phyloP scores from a whole-genome alignment of 2,113 vertebrate genomes.

The Varanus salvator region DNA sequence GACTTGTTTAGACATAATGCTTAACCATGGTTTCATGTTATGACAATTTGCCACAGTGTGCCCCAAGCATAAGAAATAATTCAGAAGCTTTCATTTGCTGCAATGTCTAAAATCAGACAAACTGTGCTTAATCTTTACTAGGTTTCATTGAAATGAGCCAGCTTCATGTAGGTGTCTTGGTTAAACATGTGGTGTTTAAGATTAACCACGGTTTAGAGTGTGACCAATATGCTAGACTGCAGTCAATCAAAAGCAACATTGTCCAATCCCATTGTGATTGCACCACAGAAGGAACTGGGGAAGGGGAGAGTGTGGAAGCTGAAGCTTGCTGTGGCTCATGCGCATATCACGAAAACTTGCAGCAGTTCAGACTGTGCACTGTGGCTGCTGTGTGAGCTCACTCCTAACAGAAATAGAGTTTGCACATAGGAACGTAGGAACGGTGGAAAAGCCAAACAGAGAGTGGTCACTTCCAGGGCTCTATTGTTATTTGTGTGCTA shows the following conservation, averaged over 20 bases:
- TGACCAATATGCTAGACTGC: too few relatives aligned
- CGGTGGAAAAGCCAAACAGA: neutral
- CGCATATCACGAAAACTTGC: neutral
- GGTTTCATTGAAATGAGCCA: too few relatives aligned
- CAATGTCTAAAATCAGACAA: too few relatives aligned
- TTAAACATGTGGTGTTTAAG: too few relatives aligned
- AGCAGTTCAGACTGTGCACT: neutral
- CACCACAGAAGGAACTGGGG: neutral
- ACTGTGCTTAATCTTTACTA: too few relatives aligned
- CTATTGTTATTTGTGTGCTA: neutral
- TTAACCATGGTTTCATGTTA: neutral
- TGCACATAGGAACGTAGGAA: neutral
- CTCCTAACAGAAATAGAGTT: neutral
- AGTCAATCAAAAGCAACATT: too few relatives aligned
- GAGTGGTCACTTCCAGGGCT: neutral
- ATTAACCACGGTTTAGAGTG: too few relatives aligned
- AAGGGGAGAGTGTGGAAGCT: neutral
- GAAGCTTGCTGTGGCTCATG: neutral
- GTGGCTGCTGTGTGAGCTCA: neutral
- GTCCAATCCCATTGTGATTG: neutral
- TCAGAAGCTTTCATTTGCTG: too few relatives aligned
- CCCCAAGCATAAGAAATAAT: neutral
- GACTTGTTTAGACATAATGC: neutral
- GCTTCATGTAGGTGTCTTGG: too few relatives aligned
- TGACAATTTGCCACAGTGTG: neutral